Evolutionary conservation across 2,113 vertebrate genomes (phyloP), one percentile per base, ranked within the genome.

Genomic region (Barbus barbus): DNA sequence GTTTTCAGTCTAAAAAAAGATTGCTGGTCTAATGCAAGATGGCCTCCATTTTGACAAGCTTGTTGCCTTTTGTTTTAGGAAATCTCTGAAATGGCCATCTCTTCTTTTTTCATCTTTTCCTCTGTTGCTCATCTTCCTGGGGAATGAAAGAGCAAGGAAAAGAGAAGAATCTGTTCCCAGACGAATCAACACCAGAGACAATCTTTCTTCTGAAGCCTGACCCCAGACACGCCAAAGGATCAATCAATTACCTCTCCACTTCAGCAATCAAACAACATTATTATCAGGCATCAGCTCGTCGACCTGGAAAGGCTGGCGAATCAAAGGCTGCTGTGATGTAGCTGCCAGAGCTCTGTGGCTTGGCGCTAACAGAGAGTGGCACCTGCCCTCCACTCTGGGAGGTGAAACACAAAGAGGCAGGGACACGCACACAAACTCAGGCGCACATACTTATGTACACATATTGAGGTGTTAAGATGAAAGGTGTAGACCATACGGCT

Each of bases 231-330:
- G 86, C 72, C 86, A 91, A 91, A 87, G 86, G 93, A 94, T 86
- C 84, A 95, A 96, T 96, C 95, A 92, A 93, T 94, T 94, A 91
- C 90, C 92, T 92, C 93, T 93, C 86, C 78, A 93, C 92, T 94
- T 87, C 95, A 96, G 94, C 93, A 96, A 96, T 95, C 95, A 94
- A 95, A 96, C 93, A 94, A 90, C 75, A 83, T 90, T 90, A 95
- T 94, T 95, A 94, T 93, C 73, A 87, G 92, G 93, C 95, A 95
- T 90, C 94, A 91, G 93, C 90, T 92, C 93, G 89, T 51, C 95
- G 95, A 97, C 95, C 96, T 94, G 91, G 94, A 97, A 96, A 94
- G 94, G 94, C 92, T 92, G 84, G 92, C 91, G 90, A 92, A 95
- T 92, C 93, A 95, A 93, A 91, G 93, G 89, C 92, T 84, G 63